Evolutionary conservation across 2,888 invertebrate genomes (phyloP).

Genomic region (Polyploca ridens): DNA sequence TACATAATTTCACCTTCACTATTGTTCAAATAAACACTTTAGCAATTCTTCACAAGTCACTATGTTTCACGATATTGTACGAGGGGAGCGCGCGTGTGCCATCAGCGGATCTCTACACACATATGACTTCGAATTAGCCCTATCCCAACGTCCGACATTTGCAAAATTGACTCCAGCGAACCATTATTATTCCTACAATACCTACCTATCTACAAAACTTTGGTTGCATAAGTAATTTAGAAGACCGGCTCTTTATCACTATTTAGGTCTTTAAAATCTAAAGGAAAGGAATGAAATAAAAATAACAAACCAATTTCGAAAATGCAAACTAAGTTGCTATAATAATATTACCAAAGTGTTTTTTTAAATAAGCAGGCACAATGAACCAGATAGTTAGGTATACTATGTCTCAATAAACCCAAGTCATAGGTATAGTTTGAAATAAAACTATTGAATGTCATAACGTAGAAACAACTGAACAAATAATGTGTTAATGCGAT

Average conservation of each 20-base stretch:
- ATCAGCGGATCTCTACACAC: slow-evolving; percentile 61
- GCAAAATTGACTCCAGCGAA: not conserved
- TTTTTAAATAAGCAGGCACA: not conserved
- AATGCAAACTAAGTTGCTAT: not conserved
- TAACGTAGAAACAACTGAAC: not conserved
- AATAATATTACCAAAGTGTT: not conserved
- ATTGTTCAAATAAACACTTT: slow-evolving; percentile 27
- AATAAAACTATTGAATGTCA: not conserved
- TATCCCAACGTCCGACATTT: slow-evolving; percentile 33
- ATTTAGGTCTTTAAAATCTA: not conserved
- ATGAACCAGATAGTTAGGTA: not conserved
- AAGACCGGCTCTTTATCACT: not conserved
- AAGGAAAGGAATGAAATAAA: not conserved
- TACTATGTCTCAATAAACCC: not conserved
- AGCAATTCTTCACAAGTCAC: slow-evolving; percentile 25
- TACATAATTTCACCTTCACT: slow-evolving; percentile 5
- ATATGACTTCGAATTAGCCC: slow-evolving; percentile 60
- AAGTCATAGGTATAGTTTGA: not conserved
- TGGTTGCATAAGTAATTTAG: not conserved
- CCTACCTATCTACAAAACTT: not conserved
- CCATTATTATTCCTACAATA: not conserved
- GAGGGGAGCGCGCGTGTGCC: slow-evolving; percentile 64
- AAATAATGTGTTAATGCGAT: not conserved
- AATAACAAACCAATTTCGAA: not conserved
- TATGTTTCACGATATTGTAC: slow-evolving; percentile 33